phyloP scores from a whole-genome alignment of 2,797 vertebrate genomes.

The Rhabdophis nuchalis region DNA sequence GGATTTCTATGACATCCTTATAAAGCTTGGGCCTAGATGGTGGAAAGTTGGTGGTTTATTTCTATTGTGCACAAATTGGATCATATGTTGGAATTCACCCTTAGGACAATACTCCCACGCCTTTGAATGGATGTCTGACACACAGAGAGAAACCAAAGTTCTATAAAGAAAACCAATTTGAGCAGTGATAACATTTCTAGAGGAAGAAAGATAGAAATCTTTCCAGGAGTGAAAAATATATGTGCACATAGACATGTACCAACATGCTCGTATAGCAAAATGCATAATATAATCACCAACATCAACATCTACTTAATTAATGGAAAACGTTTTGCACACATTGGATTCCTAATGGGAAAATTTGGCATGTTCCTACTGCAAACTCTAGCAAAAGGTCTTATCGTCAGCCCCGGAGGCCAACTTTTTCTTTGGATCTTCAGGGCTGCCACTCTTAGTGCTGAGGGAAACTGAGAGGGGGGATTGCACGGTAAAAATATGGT shows the following conservation, averaged over 20 bases:
- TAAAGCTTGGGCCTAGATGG: slow-evolving; percentile 51
- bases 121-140: slow-evolving; percentile 16
- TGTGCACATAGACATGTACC: neutral
- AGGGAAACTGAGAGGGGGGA: too few relatives aligned
- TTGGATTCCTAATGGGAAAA: neutral
- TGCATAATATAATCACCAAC: neutral
- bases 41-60: slow-evolving; percentile 1
- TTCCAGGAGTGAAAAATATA: neutral
- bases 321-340: neutral
- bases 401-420: too few relatives aligned
- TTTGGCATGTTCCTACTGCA: neutral
- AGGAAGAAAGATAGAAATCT: neutral
- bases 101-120: slow-evolving; percentile 22
- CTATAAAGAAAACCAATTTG: neutral
- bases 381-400: neutral
- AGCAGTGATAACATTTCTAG: neutral
- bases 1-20: slow-evolving; percentile 44
- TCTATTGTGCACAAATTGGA: slow-evolving; percentile 44
- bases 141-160: neutral
- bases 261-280: neutral
- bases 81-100: slow-evolving; percentile 36
- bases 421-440: too few relatives aligned
- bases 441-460: too few relatives aligned
- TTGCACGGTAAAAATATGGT: too few relatives aligned
- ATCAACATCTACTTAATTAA: neutral